Conservation (phyloP, 2,113 vertebrate species). For the Potamarius usumacintae region DNA sequence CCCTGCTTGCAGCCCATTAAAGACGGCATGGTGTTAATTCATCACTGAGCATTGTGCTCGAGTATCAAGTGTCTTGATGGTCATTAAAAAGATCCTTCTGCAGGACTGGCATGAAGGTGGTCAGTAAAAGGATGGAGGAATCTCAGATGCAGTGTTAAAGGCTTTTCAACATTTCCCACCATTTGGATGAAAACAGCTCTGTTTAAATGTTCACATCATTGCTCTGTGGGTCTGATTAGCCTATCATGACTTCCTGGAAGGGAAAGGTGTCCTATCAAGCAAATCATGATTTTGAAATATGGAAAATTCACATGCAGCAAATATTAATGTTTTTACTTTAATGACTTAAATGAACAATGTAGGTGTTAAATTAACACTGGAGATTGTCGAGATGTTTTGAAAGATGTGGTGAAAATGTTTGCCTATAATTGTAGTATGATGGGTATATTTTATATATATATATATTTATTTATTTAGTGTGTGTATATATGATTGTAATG, state of each 20-base stretch:
- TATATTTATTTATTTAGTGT: no score
- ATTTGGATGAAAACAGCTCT: background rate
- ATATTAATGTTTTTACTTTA: background rate
- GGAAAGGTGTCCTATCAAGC: background rate
- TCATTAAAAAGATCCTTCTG: background rate
- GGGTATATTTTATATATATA: no score
- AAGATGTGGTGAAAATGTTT: background rate
- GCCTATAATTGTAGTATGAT: background rate
- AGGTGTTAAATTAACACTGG: background rate
- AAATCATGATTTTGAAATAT: background rate
- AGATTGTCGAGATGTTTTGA: no score
- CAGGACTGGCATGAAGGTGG: background rate
- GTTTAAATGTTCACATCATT: background rate
- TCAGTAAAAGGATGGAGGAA: background rate
- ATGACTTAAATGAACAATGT: background rate
- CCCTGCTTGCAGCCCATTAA: background rate
- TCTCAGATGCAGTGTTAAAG: background rate
- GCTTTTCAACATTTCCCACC: background rate
- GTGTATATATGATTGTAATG: background rate
- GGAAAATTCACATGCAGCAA: background rate
- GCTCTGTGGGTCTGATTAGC: background rate
- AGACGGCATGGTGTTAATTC: background rate
- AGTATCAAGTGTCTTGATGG: background rate
- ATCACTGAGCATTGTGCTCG: background rate
- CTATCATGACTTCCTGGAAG: background rate